Evolutionary conservation across 2,797 vertebrate species (phyloP).

Genomic region (Acanthurus tractus): DNA sequence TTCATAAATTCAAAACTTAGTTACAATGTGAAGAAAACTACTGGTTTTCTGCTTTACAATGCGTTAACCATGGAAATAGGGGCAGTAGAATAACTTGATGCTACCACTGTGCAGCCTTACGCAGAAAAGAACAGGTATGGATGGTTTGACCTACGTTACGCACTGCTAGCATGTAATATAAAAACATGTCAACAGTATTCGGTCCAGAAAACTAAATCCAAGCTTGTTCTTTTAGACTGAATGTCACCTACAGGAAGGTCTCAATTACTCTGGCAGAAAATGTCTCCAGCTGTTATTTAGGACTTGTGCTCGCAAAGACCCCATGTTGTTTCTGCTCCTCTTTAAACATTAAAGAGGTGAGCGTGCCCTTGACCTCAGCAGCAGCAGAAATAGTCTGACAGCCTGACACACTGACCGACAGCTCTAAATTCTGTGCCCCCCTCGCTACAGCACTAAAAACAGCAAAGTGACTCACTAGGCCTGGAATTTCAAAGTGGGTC

Average conservation of each 20-base stretch:
- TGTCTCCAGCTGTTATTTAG: slow-evolving; percentile 31
- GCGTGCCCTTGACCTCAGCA: slow-evolving; percentile 63
- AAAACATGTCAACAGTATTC: too few relatives aligned
- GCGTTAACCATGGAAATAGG: neutral
- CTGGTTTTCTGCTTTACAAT: neutral
- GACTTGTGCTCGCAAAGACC: slow-evolving; percentile 11
- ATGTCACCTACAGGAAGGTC: neutral
- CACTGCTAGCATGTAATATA: neutral
- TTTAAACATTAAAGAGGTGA: slow-evolving; percentile 52
- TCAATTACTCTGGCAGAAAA: slow-evolving; percentile 9
- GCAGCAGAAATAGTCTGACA: slow-evolving; percentile 63
- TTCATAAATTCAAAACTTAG: neutral
- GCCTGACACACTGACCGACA: slow-evolving; percentile 74
- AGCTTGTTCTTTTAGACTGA: neutral
- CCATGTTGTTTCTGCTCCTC: slow-evolving; percentile 36
- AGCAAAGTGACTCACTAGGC: slow-evolving; percentile 68
- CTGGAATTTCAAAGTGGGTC: slow-evolving; percentile 72
- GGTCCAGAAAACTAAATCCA: neutral
- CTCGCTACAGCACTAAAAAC: slow-evolving; percentile 72
- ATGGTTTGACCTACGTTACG: neutral
- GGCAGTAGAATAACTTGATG: neutral
- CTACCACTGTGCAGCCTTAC: neutral
- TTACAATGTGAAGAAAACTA: neutral
- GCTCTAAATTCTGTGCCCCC: slow-evolving; percentile 47
- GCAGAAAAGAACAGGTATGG: neutral